A percentile compares a stretch with the other conserved stretches of the same genome.
These are phyloP conservation scores for Ivindomyrus marchei DNA, from an alignment of 2,113 vertebrate species.

Conservation along the genomic window DNA sequence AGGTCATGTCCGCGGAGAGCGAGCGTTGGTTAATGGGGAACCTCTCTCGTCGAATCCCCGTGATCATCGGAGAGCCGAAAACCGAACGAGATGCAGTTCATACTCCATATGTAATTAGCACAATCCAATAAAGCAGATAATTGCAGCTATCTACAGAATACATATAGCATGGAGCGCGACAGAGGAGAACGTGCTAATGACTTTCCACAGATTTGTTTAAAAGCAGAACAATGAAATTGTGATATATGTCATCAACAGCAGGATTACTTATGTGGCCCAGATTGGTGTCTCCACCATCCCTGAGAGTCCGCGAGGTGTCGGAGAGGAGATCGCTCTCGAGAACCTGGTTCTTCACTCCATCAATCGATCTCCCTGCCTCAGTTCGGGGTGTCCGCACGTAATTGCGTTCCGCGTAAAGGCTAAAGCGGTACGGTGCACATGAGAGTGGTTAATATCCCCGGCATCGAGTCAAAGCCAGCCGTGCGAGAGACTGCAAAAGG, in stretches of 20 bases:
- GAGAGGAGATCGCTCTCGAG: neutral
- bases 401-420: neutral
- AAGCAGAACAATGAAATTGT: neutral
- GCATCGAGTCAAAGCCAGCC: slow-evolving; percentile 31
- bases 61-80: neutral
- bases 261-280: neutral
- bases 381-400: neutral
- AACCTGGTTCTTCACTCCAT: neutral
- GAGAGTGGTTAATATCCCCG: slow-evolving; percentile 33
- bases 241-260: neutral
- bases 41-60: neutral
- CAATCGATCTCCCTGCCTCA: neutral
- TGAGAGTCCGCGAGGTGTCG: neutral
- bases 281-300: neutral
- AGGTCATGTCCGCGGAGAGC: slow-evolving; percentile 30
- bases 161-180: slow-evolving; percentile 20
- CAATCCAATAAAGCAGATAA: slow-evolving; percentile 39
- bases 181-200: slow-evolving; percentile 27
- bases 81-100: slow-evolving; percentile 12
- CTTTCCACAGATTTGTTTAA: slow-evolving; percentile 9
- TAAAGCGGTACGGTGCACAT: neutral
- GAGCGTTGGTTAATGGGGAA: slow-evolving; percentile 31
- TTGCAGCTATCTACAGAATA: slow-evolving; percentile 31
- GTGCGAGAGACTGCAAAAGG: slow-evolving; percentile 34
- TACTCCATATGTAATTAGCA: slow-evolving; percentile 32